phyloP scores from a whole-genome alignment of 2,888 invertebrate genomes.

The Heliconius charithonia region DNA sequence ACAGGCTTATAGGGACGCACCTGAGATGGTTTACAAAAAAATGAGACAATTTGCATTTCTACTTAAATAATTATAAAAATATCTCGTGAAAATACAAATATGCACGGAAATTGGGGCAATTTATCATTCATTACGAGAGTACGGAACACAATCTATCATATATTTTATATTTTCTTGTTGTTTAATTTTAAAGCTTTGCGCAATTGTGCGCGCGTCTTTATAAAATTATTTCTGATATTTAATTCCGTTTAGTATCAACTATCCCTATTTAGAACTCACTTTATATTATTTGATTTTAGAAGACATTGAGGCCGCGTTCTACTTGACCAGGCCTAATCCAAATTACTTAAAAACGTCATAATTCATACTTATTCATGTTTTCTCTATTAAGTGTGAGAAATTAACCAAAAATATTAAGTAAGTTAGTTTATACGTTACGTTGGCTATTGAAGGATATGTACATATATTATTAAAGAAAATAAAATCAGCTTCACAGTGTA shows the following conservation, averaged over 20 bases:
- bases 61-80: constrained; percentile 31
- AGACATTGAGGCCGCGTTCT: not conserved
- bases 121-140: constrained; percentile 3
- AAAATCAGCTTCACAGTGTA: no score
- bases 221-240: not conserved
- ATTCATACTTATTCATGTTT: no score
- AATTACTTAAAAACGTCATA: no score
- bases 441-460: no score
- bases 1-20: not conserved
- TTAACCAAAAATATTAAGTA: no score
- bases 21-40: constrained; percentile 9
- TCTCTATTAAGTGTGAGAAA: no score
- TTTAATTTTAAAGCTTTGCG: not conserved
- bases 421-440: no score
- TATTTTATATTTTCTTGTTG: not conserved
- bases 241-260: not conserved
- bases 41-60: constrained; percentile 18
- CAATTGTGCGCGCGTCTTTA: no score
- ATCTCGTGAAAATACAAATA: constrained; percentile 17
- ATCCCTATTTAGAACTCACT: not conserved
- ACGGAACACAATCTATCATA: not conserved
- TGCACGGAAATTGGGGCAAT: constrained; percentile 27
- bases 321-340: not conserved
- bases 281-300: not conserved
- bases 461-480: no score